Evolutionary conservation across 2,888 invertebrate genomes (phyloP).

Genomic region (Melinaea menophilus): DNA sequence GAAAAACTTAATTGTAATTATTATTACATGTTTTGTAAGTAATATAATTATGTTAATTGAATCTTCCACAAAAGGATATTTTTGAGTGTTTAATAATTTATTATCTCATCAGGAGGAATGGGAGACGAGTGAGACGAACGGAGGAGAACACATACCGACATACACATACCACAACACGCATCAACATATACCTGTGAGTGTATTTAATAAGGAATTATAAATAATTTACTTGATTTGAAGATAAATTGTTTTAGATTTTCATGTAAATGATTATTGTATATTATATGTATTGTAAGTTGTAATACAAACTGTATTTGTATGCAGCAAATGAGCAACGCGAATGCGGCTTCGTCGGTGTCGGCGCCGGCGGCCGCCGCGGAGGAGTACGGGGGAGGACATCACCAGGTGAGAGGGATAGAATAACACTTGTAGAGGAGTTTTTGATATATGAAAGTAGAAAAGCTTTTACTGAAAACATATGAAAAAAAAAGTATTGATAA

Average conservation of each 20-base stretch:
- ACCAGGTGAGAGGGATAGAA: slow-evolving; percentile 27
- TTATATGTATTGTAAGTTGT: background rate
- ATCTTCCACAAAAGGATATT: background rate
- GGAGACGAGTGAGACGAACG: slow-evolving; percentile 52
- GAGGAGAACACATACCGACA: slow-evolving; percentile 55
- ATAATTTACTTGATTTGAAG: no score
- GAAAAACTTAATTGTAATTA: background rate
- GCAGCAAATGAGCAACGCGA: slow-evolving; percentile 30
- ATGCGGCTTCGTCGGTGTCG: slow-evolving; percentile 13
- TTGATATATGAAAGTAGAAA: background rate
- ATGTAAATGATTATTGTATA: no score
- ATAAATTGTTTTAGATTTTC: no score
- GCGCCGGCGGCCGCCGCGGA: slow-evolving; percentile 26
- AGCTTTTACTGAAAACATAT: background rate
- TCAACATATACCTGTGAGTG: slow-evolving; percentile 42
- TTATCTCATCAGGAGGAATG: slow-evolving; percentile 49
- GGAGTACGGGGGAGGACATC: slow-evolving; percentile 30
- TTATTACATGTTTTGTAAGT: no score
- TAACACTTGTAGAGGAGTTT: background rate
- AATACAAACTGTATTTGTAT: background rate
- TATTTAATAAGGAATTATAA: background rate
- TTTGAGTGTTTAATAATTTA: slow-evolving; percentile 1
- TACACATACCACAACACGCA: slow-evolving; percentile 68
- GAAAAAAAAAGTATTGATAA: no score
- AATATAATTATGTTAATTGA: background rate